Conservation (phyloP, 2,888 invertebrate genomes). For the Melipona beecheii region DNA sequence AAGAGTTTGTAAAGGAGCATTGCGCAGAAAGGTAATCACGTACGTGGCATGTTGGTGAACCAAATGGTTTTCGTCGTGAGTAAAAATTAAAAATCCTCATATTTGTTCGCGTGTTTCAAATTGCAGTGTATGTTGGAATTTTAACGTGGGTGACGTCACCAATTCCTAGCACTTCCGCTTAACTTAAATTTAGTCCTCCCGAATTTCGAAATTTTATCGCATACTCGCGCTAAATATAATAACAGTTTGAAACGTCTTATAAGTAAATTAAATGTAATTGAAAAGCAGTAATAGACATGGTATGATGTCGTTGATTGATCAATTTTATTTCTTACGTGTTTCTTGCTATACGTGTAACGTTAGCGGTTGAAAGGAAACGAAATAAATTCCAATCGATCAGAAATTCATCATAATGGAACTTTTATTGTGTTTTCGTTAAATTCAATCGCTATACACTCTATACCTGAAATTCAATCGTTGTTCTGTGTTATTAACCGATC, state of each 20-base stretch:
- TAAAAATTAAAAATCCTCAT: slow-evolving; percentile 12
- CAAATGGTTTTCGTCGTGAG: slow-evolving; percentile 59
- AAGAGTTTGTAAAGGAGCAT: slow-evolving; percentile 77
- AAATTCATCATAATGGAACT: background rate
- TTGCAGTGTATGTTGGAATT: background rate
- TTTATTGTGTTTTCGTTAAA: background rate
- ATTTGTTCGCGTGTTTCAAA: background rate
- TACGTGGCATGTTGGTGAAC: slow-evolving; percentile 55
- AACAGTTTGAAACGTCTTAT: background rate
- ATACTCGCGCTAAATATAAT: background rate
- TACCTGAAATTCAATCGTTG: background rate
- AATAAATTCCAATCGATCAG: background rate
- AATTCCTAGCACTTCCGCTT: slow-evolving; percentile 6
- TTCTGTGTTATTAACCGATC: background rate
- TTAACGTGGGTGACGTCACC: background rate
- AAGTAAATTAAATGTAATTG: background rate
- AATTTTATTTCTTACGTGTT: background rate
- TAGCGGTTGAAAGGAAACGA: background rate
- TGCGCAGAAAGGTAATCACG: slow-evolving; percentile 68
- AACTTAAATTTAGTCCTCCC: background rate
- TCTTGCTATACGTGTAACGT: background rate
- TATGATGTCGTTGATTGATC: background rate
- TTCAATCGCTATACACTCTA: background rate
- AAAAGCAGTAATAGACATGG: too few relatives aligned
- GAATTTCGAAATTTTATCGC: background rate